Base-by-base conservation (phyloP, 2,797 vertebrate species). In the Podarcis lilfordi region DNA sequence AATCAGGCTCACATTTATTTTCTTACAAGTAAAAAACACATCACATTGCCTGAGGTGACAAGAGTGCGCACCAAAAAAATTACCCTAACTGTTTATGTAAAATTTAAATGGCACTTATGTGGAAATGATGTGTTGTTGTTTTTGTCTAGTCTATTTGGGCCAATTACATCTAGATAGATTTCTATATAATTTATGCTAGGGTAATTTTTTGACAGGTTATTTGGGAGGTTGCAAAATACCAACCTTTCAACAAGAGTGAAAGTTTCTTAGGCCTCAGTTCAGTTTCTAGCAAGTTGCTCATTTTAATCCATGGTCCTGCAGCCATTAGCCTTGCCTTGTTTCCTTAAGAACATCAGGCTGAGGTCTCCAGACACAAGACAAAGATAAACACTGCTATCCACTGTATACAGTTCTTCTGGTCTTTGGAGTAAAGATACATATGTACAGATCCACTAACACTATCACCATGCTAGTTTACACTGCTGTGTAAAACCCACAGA, bases 61-160 rank as follows among this genome's bases (percentile, higher is more conserved):
- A 64, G 66, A 76, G 23, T 64, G 37, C 75, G 27, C 66, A 55
- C 27, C 50, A 4, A 21, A 66, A 89, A 74, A 84, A 64, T 75
- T 66, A 69, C 64, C 72, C 32, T 29, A 61, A 32, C 37, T 29
- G 13, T 17, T 29, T 85, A 72, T 80, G 66, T 43, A 74, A 61
- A 74, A 45, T 43, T 64, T 64, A 89, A 84, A 89, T 74, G 55
- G 25, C 71, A 80, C 61, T n/a, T 71, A 37, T 74, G n/a, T 74
- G 35, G 3, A 77, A 35, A 75, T 29, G 68, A n/a, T n/a, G 1
- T 4, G 8, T 8, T 9, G 8, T 8, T 9, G 29, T 40, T 8
- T 40, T 55, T 2, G 21, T 1, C 9, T 50, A 59, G 17, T 74
- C 35, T 74, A 21, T 35, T 3, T 37, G 19, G 21, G 15, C n/a